Evolutionary conservation across 37 sponge, comb jelly and placozoan species (phyloP), one percentile per base, ranked within the genome.

Genomic region (Lycopodina hypogea): DNA sequence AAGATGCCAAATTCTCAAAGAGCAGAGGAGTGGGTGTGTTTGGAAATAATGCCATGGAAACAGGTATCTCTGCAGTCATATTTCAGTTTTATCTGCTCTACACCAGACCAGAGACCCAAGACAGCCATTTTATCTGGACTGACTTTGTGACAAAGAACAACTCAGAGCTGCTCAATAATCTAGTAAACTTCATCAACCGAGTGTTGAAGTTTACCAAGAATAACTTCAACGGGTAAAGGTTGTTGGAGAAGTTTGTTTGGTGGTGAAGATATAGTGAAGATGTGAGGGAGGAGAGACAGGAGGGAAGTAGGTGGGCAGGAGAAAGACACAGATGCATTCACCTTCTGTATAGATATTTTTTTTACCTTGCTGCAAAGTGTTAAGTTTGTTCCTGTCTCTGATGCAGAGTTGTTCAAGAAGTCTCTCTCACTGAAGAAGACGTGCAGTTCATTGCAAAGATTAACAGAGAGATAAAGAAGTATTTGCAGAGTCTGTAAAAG

Each of bases 1-100:
- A 98, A 59, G 96, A 86, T 56, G 94, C 88, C 1, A 98, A 98
- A 88, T 98, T 98, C 74, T 98, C 99, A 23, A 98, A 98, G 89
- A 95, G 99, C 56, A 73, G 96, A 34, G 94, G 96, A 1, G 84
- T 93, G 33, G 99, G 99, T 39, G 96, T 98, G 78, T 98, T 98
- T 88, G 99, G 99, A 12, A 81, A 90, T 71, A 77, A 90, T 38
- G 93, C 89, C 15, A 78, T 70, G 56, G 92, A 90, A 28, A 93
- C 96, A 12, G 78, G 63, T 40, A 95, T 97, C 37, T 92, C 95
- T 0, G 89, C 93, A 39, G 99, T 95, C 70, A 86, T 98, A 12
- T 95, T 68, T 64, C 76, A 94, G 36, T 96, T 96, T 81, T 96
- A 96, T 56, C 83, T 96, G 51, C 88, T 96, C 68, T 96, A 84